Base-by-base conservation (phyloP, 2,888 invertebrate species). In the Lobophora halterata region DNA sequence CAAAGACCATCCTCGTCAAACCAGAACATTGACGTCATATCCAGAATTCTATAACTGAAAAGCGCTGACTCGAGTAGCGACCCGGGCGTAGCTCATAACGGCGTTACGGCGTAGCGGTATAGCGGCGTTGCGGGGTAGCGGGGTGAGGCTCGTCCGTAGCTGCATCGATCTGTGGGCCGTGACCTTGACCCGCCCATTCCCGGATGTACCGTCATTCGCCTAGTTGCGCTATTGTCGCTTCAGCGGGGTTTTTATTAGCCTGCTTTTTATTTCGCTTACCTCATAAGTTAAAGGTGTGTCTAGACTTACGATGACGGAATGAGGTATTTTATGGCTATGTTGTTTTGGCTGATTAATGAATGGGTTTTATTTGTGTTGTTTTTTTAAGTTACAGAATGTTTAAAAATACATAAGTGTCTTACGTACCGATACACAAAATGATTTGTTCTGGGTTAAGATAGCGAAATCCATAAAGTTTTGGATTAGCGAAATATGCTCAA, bases 141-240 rank as follows among this genome's bases (percentile, higher is more conserved):
- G 62, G 67, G 34, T 29, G 25, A 36, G 36, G 28, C 25, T 23
- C 49, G 61, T 54, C 70, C 78, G 79, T 79, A 79, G 90, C 90
- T 90, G 88, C 88, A 90, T 90, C 90, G 90, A 90, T 90, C 90
- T 83, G 72, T 79, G 76, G 79, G 75, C 86, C 88, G 88, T 90
- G 90, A 90, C 90, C 90, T 90, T 90, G 90, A 89, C 90, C 90
- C 75, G 89, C 75, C 85, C 86, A 78, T 80, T 85, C 86, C 86
- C 87, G 85, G 87, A 80, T 82, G 78, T 79, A 65, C 74, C 65
- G 60, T 55, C 18, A 56, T 65, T 76, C 69, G 74, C 75, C 78
- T 70, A 76, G 73, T 78, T 77, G 75, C 78, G 78, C 79, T 65
- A 78, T 78, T 79, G 75, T 78, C 75, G 75, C 75, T 76, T 65